Percentiles rank a stretch among this genome's conserved stretches.
phyloP scores from a whole-genome alignment of 1,140 invertebrate genomes.

The Zaprionus camerounensis region DNA sequence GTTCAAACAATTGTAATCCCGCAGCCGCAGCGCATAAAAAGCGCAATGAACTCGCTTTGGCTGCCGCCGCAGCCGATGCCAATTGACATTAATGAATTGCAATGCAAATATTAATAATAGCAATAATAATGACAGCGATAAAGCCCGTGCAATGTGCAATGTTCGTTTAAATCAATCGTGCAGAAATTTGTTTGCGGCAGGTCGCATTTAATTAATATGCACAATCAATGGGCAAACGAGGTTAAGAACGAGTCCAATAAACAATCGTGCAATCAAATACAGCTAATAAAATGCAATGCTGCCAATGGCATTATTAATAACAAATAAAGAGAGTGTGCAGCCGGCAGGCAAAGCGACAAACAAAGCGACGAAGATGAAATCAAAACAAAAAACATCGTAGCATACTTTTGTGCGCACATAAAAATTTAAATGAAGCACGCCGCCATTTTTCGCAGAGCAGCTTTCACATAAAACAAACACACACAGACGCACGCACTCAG shows the following conservation, averaged over 20 bases:
- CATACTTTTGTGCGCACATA: slow-evolving; percentile 57
- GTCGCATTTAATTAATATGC: slow-evolving; percentile 40
- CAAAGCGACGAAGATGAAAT: slow-evolving; percentile 47
- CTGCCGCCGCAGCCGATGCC: neutral
- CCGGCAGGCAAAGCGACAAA: slow-evolving; percentile 33
- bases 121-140: slow-evolving; percentile 34
- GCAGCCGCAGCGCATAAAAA: slow-evolving; percentile 18
- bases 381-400: slow-evolving; percentile 55
- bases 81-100: slow-evolving; percentile 50
- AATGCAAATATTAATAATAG: slow-evolving; percentile 50
- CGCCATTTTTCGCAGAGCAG: slow-evolving; percentile 38
- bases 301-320: slow-evolving; percentile 40
- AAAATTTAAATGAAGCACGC: slow-evolving; percentile 55
- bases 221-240: slow-evolving; percentile 13
- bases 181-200: neutral
- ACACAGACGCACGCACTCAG: slow-evolving; percentile 11
- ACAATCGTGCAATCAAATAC: slow-evolving; percentile 25
- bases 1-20: slow-evolving; percentile 17
- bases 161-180: slow-evolving; percentile 14
- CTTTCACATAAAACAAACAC: slow-evolving; percentile 33
- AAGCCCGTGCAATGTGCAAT: slow-evolving; percentile 18
- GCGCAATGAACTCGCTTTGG: slow-evolving; percentile 35
- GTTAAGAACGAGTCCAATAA: slow-evolving; percentile 8
- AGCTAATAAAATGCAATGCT: slow-evolving; percentile 34
- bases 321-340: slow-evolving; percentile 17